Conservation (phyloP, 1,140 invertebrate species). For the Formica selysi region DNA sequence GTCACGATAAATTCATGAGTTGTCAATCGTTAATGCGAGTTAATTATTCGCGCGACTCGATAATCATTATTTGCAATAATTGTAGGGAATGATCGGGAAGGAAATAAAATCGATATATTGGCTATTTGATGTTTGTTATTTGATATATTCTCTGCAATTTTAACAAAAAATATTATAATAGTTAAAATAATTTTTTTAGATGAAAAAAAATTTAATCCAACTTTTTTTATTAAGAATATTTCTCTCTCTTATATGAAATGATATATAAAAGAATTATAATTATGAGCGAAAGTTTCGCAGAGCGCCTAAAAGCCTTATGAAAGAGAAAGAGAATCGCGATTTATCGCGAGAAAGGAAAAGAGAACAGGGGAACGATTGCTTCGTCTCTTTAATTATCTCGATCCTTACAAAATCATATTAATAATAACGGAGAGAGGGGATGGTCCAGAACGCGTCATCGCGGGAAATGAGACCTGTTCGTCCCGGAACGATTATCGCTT, state of each 20-base stretch:
- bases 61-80: too few relatives aligned
- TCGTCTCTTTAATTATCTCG: slow-evolving; percentile 37
- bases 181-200: neutral
- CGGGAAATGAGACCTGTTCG: slow-evolving; percentile 17
- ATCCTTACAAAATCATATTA: slow-evolving; percentile 31
- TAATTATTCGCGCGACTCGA: too few relatives aligned
- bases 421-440: neutral
- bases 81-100: too few relatives aligned
- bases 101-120: too few relatives aligned
- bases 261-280: neutral
- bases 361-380: neutral
- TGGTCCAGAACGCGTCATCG: neutral
- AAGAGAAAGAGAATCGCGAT: neutral
- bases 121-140: too few relatives aligned
- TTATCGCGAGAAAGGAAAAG: neutral
- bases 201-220: neutral
- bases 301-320: neutral
- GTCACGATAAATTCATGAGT: too few relatives aligned
- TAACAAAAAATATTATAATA: too few relatives aligned
- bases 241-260: neutral
- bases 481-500: slow-evolving; percentile 22
- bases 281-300: neutral
- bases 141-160: too few relatives aligned
- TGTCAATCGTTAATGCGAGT: too few relatives aligned
- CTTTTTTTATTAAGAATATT: neutral